These are phyloP conservation scores for Bubo scandiacus DNA, from an alignment of 2,113 vertebrate species.

Conservation along the genomic window DNA sequence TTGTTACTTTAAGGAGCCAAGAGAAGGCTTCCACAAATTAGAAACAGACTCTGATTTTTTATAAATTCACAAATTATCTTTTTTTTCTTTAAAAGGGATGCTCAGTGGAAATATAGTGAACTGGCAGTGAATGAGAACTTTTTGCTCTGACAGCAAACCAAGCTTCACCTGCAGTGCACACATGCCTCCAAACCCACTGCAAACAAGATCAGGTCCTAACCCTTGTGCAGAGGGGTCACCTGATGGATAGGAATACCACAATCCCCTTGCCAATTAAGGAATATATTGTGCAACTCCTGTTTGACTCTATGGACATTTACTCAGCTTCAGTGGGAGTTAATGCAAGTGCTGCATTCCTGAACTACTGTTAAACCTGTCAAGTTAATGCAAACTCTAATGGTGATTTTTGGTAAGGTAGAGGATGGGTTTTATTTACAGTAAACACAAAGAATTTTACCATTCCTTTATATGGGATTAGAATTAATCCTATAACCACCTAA, in stretches of 20 bases:
- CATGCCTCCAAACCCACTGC: neutral
- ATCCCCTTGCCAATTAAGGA: conserved; percentile 28
- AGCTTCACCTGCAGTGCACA: conserved; percentile 7
- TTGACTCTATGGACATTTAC: conserved; percentile 17
- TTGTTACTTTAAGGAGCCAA: neutral
- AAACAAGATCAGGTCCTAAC: conserved; percentile 37
- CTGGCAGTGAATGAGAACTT: neutral
- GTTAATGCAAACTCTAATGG: neutral
- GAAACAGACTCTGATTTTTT: neutral
- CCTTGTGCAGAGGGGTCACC: neutral
- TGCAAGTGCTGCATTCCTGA: neutral
- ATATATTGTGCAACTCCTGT: neutral
- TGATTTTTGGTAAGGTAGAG: neutral
- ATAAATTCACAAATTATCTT: neutral
- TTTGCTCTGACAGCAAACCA: neutral
- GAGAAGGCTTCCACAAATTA: neutral
- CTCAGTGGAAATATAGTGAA: neutral
- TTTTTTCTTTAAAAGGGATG: neutral
- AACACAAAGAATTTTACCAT: neutral
- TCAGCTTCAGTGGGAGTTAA: conserved; percentile 23
- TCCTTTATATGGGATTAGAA: neutral
- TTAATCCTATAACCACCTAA: neutral
- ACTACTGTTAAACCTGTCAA: conserved; percentile 11
- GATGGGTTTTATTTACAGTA: neutral
- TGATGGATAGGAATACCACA: conserved; percentile 59